These are phyloP conservation scores for Ryuthela nishihirai DNA, from an alignment of 2,888 invertebrate species.

Conservation along the genomic window DNA sequence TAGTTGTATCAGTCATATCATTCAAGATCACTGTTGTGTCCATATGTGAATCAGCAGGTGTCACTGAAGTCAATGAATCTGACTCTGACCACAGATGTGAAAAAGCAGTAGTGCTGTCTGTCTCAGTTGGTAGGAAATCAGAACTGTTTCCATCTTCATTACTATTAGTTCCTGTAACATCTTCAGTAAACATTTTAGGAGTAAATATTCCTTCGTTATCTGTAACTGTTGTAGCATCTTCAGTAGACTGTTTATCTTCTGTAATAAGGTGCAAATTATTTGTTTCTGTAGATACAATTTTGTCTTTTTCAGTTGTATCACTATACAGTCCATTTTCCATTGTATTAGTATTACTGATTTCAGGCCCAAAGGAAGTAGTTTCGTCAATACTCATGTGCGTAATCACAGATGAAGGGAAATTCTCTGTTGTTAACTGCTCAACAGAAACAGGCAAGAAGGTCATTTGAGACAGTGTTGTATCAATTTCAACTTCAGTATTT, in stretches of 20 bases:
- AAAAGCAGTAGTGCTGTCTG: background rate
- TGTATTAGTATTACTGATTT: too few relatives aligned
- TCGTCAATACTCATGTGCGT: too few relatives aligned
- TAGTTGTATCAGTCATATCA: background rate
- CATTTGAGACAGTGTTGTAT: too few relatives aligned
- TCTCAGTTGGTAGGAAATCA: background rate
- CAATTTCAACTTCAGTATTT: background rate
- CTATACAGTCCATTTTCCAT: too few relatives aligned
- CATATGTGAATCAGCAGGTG: background rate
- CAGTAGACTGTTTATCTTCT: background rate
- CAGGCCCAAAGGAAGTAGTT: too few relatives aligned
- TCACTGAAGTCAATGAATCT: background rate
- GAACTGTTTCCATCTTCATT: background rate
- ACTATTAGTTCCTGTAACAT: background rate
- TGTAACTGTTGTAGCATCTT: background rate
- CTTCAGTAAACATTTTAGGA: background rate
- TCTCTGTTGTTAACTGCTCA: too few relatives aligned
- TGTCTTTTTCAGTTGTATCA: background rate
- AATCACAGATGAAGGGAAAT: too few relatives aligned
- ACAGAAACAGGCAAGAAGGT: too few relatives aligned
- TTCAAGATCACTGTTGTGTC: background rate
- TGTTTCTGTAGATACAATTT: background rate
- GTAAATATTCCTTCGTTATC: background rate
- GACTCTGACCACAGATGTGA: background rate
- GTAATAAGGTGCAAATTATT: background rate